phyloP scores from a whole-genome alignment of 2,797 vertebrate species.

The Eulemur mongoz region DNA sequence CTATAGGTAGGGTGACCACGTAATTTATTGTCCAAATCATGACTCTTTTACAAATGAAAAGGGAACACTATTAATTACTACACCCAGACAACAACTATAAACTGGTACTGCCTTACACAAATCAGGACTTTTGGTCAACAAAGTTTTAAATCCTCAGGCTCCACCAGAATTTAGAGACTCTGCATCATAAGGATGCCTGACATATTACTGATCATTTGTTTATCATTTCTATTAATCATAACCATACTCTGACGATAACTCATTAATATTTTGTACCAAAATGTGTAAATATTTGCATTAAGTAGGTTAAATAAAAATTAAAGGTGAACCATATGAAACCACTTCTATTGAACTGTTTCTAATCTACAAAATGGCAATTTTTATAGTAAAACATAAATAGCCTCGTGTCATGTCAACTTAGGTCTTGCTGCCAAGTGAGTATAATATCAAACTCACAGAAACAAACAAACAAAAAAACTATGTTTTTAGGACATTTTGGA shows the following conservation, averaged over 20 bases:
- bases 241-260: not conserved
- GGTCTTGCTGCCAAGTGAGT: constrained; percentile 1
- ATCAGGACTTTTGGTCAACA: not conserved
- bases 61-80: not conserved
- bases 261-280: not conserved
- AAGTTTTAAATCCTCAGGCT: not conserved
- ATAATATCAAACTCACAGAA: not conserved
- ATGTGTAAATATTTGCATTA: not conserved
- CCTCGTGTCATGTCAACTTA: not conserved
- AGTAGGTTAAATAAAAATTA: constrained; percentile 30
- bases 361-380: not conserved
- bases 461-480: not conserved
- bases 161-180: not conserved
- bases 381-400: not conserved
- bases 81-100: not conserved
- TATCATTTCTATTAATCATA: constrained; percentile 1
- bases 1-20: not conserved
- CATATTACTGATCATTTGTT: not conserved
- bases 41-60: not conserved
- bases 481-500: not conserved
- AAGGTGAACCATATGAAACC: not conserved
- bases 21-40: not conserved
- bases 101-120: not conserved
- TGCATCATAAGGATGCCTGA: not conserved
- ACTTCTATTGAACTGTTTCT: not conserved